phyloP scores from a whole-genome alignment of 2,888 invertebrate species.

The Baccha elongata region DNA sequence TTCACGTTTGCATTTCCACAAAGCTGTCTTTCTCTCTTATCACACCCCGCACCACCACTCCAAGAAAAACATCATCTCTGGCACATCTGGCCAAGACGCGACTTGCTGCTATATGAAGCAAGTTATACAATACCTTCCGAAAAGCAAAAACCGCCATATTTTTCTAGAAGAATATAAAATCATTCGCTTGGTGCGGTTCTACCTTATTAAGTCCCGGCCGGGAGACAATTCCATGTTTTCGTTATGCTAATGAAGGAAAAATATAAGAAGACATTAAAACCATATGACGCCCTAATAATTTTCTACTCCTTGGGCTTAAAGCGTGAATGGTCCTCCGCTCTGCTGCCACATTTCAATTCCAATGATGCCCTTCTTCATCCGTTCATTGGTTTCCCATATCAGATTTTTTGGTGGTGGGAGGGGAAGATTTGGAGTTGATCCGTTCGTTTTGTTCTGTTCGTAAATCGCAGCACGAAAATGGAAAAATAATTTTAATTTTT shows the following conservation, averaged over 20 bases:
- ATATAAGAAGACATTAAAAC: conserved; percentile 73
- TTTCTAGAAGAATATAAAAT: conserved; percentile 70
- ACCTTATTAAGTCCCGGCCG: conserved; percentile 67
- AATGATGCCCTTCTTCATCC: conserved; percentile 44
- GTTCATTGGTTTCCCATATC: conserved; percentile 68
- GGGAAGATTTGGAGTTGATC: neutral
- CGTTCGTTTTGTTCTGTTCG: conserved; percentile 39
- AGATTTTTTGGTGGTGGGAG: neutral
- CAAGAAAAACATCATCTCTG: conserved; percentile 34
- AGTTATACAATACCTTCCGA: conserved; percentile 14
- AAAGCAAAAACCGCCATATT: conserved; percentile 48
- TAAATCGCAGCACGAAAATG: conserved; percentile 66
- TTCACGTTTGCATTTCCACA: conserved; percentile 60
- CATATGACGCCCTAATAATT: conserved; percentile 74
- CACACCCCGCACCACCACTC: conserved; percentile 9
- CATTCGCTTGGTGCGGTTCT: conserved; percentile 51
- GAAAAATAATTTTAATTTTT: conserved; percentile 72
- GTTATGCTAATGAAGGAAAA: conserved; percentile 73
- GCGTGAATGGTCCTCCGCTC: conserved; percentile 42
- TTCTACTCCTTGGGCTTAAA: conserved; percentile 66
- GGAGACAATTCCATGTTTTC: conserved; percentile 72
- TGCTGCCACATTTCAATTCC: conserved; percentile 38
- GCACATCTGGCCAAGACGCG: conserved; percentile 61
- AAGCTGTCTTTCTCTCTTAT: conserved; percentile 39
- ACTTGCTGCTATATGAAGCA: neutral